A percentile compares a stretch with the other conserved stretches of the same genome.
These are phyloP conservation scores for Aepyceros melampus DNA, from an alignment of 2,113 vertebrate genomes.

Conservation along the genomic window DNA sequence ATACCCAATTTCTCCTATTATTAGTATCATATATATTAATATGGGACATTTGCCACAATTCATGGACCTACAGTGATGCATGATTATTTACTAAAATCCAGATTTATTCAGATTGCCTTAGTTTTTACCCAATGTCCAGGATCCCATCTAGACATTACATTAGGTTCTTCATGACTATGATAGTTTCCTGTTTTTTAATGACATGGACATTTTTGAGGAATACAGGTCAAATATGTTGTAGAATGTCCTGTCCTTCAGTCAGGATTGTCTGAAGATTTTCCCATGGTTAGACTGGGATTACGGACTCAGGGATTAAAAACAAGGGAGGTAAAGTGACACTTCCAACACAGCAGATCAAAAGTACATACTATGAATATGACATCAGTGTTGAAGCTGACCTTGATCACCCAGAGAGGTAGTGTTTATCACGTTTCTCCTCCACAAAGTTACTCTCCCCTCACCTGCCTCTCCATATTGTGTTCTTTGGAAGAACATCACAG, in stretches of 20 bases:
- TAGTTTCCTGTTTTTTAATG: background rate
- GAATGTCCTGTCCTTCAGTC: background rate
- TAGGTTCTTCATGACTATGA: background rate
- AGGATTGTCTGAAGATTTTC: background rate
- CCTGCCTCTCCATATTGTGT: background rate
- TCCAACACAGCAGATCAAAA: background rate
- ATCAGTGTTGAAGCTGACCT: background rate
- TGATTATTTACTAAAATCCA: background rate
- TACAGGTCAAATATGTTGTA: background rate
- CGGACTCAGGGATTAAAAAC: background rate
- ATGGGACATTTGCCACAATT: background rate
- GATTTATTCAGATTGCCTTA: background rate
- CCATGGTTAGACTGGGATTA: background rate
- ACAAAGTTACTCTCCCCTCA: background rate
- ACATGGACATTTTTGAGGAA: background rate
- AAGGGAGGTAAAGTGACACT: background rate
- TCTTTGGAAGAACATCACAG: background rate
- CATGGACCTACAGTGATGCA: background rate
- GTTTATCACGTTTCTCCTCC: background rate
- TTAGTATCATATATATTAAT: background rate
- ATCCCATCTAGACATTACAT: background rate
- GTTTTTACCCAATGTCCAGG: background rate
- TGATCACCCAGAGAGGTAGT: background rate
- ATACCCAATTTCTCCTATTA: background rate
- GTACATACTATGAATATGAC: background rate